These are phyloP conservation scores for Apodemus speciosus DNA, from an alignment of 2,113 vertebrate genomes.

Conservation along the genomic window DNA sequence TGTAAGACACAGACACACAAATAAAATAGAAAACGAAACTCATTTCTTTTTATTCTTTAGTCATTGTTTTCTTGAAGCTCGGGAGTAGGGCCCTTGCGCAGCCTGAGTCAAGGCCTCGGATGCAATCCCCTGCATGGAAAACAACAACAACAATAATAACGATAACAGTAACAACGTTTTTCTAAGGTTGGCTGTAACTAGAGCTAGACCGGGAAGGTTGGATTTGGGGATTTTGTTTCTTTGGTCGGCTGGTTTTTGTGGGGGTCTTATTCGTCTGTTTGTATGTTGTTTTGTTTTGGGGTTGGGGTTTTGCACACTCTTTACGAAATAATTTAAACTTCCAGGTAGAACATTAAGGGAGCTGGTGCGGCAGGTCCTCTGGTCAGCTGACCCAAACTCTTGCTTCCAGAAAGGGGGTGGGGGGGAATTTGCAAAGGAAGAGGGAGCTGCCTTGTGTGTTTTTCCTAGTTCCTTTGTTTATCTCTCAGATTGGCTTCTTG, in stretches of 20 bases:
- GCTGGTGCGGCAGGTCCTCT: not conserved
- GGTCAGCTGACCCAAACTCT: not conserved
- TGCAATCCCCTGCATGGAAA: not conserved
- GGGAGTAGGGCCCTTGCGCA: not conserved
- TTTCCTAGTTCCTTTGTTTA: constrained; percentile 2
- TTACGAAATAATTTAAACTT: constrained; percentile 33
- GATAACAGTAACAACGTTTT: not conserved
- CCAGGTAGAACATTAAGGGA: not conserved
- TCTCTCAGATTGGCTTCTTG: not conserved
- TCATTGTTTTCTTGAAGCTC: not conserved
- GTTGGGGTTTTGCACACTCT: not conserved
- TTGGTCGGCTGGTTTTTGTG: not conserved
- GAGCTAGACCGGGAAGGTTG: not conserved
- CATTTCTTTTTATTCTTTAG: not conserved
- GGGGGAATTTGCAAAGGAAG: not conserved
- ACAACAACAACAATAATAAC: not conserved
- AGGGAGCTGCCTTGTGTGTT: not conserved
- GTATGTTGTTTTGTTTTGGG: not conserved
- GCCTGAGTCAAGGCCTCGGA: not conserved
- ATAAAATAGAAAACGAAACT: not conserved
- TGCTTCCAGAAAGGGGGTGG: not conserved
- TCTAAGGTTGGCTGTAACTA: not conserved
- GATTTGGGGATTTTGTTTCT: not conserved
- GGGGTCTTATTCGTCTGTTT: not conserved
- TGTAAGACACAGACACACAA: not conserved